Conservation (phyloP, 2,113 vertebrate genomes). For the Siniperca knerii region DNA sequence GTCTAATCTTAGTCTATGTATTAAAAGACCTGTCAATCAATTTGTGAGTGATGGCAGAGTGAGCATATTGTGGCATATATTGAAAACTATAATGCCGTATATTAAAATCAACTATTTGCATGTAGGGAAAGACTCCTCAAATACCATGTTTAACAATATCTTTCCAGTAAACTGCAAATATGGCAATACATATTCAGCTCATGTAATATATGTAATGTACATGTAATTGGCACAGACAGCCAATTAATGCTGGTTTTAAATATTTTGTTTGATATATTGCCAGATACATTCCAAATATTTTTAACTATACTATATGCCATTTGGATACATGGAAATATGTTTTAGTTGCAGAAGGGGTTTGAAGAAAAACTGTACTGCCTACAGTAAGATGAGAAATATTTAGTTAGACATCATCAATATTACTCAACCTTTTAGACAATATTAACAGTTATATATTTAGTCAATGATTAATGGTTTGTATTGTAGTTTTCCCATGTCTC, state of each 20-base stretch:
- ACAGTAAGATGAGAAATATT: neutral
- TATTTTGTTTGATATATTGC: neutral
- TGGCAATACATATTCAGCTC: neutral
- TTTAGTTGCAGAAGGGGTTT: neutral
- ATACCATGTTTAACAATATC: too few relatives aligned
- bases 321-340: neutral
- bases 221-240: neutral
- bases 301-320: neutral
- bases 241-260: neutral
- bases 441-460: neutral
- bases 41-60: neutral
- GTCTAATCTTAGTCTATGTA: neutral
- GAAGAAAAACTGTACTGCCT: neutral
- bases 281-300: neutral
- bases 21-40: neutral
- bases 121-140: too few relatives aligned
- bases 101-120: neutral
- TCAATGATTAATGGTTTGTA: conserved; percentile 4
- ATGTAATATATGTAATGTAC: too few relatives aligned
- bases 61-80: neutral
- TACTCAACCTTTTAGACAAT: neutral
- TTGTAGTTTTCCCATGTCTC: conserved; percentile 2
- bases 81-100: neutral
- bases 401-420: neutral
- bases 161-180: too few relatives aligned